Base-by-base conservation (phyloP, 92 coral and sea anemone genomes). In the Phenganax stokvisi region DNA sequence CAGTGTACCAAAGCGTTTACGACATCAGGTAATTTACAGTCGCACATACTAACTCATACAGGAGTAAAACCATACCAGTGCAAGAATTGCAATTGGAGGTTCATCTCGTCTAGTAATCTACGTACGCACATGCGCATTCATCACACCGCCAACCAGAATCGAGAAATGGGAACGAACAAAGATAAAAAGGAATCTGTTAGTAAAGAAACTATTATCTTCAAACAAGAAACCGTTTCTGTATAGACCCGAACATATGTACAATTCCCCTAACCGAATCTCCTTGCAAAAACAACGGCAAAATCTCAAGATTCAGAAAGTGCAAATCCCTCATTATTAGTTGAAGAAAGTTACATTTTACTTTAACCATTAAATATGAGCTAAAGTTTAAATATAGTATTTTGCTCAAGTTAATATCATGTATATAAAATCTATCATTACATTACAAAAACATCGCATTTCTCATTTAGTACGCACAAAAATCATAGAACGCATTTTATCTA, bases 1-100 rank as follows among this genome's bases (percentile, higher is more conserved):
- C 98, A 94, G 80, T 94, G 98, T 72, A 88, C 98, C 44, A 94
- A 94, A 71, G 98, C 98, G 27, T 94, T 94, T 90, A 94, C 98
- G 4, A 94, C 98, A 5, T 94, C 98, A 1, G 98, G 98, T 0
- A 94, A 94, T 77, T 82, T 94, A 12, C 98, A 94, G 81, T 94
- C 98, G 51, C 98, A 94, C 81, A 94, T 94, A 20, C 85, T 94
- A 13, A 94, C 98, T 0, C 98, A 94, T 83, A 94, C 98, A 0
- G 98, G 98, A 27, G 98, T 91, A 56, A 94, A 94, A 20, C 98
- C 98, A 0, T 94, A 91, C 89, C 92, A 94, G 70, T 94, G 98
- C 71, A 90, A 89, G 67, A 94, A 90, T 70, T 94, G 98, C 66
- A 94, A 90, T 87, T 94, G 98, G 98, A 94, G 91, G 84, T 94